Percentiles rank a stretch among this genome's conserved stretches.
These are phyloP conservation scores for Pelvicachromis taeniatus DNA, from an alignment of 2,113 vertebrate genomes.

Conservation along the genomic window DNA sequence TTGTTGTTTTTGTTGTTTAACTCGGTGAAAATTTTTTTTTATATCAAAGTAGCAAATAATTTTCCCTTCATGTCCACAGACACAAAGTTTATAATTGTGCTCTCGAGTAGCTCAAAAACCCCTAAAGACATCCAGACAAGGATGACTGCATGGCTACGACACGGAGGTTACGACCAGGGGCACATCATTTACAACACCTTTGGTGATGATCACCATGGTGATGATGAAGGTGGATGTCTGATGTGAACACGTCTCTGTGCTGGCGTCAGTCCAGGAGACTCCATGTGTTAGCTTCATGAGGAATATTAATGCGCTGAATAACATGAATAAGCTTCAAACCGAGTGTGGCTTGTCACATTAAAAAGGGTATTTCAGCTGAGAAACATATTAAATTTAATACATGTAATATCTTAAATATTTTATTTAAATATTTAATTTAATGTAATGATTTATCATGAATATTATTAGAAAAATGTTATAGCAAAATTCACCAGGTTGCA, in stretches of 20 bases:
- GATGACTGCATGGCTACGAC: background rate
- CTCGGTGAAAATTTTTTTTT: too few species aligned
- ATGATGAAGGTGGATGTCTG: background rate
- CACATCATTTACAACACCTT: background rate
- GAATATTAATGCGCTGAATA: background rate
- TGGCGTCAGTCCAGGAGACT: conserved; percentile 10
- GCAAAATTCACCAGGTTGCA: background rate
- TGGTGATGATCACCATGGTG: background rate
- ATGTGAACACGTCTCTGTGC: background rate
- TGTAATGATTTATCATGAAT: background rate
- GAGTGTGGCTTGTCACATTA: background rate
- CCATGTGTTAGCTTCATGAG: conserved; percentile 9
- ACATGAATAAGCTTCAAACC: background rate
- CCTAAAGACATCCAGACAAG: background rate
- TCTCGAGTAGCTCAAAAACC: background rate
- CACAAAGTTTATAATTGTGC: background rate
- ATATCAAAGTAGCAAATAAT: too few species aligned
- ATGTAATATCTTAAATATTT: background rate
- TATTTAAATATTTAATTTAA: background rate
- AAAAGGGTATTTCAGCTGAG: too few species aligned
- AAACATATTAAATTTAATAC: too few species aligned
- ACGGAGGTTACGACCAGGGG: background rate
- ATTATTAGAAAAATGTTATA: background rate
- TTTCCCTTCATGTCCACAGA: background rate
- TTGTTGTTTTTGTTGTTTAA: too few species aligned